Evolutionary conservation across 2,113 vertebrate genomes (phyloP), one percentile per base, ranked within the genome.

Genomic region (Bungarus multicinctus): DNA sequence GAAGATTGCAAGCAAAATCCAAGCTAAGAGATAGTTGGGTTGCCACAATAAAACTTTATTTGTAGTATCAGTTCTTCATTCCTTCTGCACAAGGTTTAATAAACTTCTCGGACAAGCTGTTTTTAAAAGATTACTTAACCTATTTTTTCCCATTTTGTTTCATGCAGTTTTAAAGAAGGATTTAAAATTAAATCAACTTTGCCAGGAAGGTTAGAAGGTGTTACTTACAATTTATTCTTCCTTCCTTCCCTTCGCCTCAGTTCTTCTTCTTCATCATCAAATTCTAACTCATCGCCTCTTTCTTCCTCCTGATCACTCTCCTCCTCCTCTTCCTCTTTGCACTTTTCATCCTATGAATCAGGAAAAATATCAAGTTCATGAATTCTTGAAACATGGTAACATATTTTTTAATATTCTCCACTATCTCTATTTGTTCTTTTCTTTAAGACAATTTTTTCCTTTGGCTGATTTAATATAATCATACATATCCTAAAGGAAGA

Each of bases 181-280:
- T 30, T 39, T 4, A 30, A 85, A 90, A 25, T n/a, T 23, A 85
- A n/a, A 89, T 47, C 55, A 22, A 30, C 18, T 87, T 88, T 90
- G 25, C 1, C 45, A 85, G 81, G 34, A 85, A 69, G 43, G 30
- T 87, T 3, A 43, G 3, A 88, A 88, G 30, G 1, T 53, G 87
- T 12, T 14, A 94, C 97, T 97, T 96, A 99, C 99, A 99, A 98
- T 96, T 99, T 99, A 95, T 98, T 98, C 97, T 97, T 99, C 23
- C 89, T 95, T 22, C 91, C 91, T 64, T 92, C 95, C 0, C 92
- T 97, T 0, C 22, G 96, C 3, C 97, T 97, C 18, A 98, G 97
- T 69, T 99, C 95, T 0, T 97, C 97, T 90, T 98, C 97, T 58
- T 98, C 97, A 89, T 99, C 98, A 47, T 98, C 98, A 34, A 98